These are phyloP conservation scores for Gymnarchus niloticus DNA, from an alignment of 2,113 vertebrate species.

Conservation along the genomic window DNA sequence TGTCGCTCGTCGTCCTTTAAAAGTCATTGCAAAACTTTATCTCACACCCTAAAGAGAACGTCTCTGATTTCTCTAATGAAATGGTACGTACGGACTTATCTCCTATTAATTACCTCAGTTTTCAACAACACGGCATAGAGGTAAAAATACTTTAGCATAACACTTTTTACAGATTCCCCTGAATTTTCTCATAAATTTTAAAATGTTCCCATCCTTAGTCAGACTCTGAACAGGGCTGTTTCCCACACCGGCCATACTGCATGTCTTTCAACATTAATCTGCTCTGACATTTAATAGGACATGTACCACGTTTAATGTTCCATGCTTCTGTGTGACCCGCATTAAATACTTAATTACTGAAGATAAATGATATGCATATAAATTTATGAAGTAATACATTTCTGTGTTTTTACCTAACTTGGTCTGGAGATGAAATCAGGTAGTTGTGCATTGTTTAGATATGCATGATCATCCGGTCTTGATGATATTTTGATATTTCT, in stretches of 20 bases:
- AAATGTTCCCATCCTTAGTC: too few relatives aligned
- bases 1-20: background rate
- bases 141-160: slow-evolving; percentile 1
- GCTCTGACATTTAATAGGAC: too few relatives aligned
- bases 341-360: background rate
- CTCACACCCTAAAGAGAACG: background rate
- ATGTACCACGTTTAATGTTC: background rate
- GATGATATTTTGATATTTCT: background rate
- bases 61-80: background rate
- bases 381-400: background rate
- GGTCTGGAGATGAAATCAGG: background rate
- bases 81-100: background rate
- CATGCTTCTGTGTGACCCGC: background rate
- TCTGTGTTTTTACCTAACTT: background rate
- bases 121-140: background rate
- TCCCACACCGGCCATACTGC: too few relatives aligned
- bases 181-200: background rate
- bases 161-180: background rate
- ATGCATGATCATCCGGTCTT: background rate
- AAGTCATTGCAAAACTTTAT: background rate
- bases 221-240: too few relatives aligned
- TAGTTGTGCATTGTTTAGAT: background rate
- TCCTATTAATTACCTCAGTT: background rate
- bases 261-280: background rate
- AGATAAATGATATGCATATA: background rate